Conservation (phyloP, 53 echinoderm and acorn worm genomes). For the Holothuria leucospilota region DNA sequence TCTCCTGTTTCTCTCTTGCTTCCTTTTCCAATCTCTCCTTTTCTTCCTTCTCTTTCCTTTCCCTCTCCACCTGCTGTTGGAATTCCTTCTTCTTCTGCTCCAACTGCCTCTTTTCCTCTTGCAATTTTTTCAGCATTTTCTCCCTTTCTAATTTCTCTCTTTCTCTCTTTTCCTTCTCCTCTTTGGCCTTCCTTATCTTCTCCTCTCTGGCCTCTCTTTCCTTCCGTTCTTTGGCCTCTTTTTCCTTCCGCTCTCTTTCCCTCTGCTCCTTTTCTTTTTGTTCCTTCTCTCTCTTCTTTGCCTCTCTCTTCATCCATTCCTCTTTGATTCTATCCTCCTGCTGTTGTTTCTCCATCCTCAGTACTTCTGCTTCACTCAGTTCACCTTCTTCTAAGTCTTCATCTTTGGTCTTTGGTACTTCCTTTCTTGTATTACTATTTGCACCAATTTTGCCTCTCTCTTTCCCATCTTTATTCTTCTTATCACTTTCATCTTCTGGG, state of each 20-base stretch:
- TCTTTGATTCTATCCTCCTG: constrained; percentile 28
- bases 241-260: constrained; percentile 14
- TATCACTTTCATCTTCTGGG: constrained; percentile 19
- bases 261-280: neutral
- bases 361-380: constrained; percentile 34
- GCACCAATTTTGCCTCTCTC: neutral
- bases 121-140: neutral
- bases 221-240: constrained; percentile 2
- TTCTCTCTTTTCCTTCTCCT: neutral
- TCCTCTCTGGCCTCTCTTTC: constrained; percentile 1
- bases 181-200: neutral
- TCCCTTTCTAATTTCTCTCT: neutral
- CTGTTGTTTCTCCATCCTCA: constrained; percentile 42
- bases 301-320: constrained; percentile 30
- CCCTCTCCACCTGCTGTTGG: neutral
- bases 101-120: neutral
- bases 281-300: neutral
- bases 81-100: neutral
- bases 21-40: constrained; percentile 9
- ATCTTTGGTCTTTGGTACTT: neutral
- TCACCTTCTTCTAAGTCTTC: constrained; percentile 38
- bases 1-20: neutral
- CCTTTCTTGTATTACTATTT: neutral
- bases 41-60: neutral
- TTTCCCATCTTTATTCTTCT: neutral